Percentiles rank a stretch among this genome's conserved stretches.
These are phyloP conservation scores for Esox niger DNA, from an alignment of 2,113 vertebrate species.

Conservation along the genomic window DNA sequence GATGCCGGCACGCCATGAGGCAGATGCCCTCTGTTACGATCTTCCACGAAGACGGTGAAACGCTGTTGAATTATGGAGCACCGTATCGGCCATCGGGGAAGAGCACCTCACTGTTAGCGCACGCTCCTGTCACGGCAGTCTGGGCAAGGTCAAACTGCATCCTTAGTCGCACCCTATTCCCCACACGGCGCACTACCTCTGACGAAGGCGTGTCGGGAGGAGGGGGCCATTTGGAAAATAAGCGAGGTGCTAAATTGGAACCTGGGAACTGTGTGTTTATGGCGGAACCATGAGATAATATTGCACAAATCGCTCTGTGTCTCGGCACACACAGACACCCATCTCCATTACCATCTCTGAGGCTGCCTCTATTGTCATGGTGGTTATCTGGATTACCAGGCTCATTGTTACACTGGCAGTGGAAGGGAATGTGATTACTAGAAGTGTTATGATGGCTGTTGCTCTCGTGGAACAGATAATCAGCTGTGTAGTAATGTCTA, in stretches of 20 bases:
- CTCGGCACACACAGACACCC: slow-evolving; percentile 62
- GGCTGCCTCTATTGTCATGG: slow-evolving; percentile 15
- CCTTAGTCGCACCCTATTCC: no score
- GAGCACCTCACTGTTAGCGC: no score
- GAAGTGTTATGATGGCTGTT: slow-evolving; percentile 58
- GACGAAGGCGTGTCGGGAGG: no score
- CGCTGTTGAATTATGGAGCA: no score
- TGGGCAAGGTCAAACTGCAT: no score
- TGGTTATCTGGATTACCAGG: slow-evolving; percentile 58
- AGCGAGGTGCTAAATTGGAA: background rate
- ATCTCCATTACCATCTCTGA: slow-evolving; percentile 61
- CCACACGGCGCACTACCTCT: no score
- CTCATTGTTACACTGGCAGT: slow-evolving; percentile 27
- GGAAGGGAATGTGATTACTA: slow-evolving; percentile 46
- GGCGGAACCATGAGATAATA: slow-evolving; percentile 24
- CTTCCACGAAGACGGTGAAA: no score
- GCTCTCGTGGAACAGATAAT: slow-evolving; percentile 67
- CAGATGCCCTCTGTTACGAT: no score
- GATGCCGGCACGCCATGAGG: no score
- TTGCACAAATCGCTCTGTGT: slow-evolving; percentile 19
- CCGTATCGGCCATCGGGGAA: no score
- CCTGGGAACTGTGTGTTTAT: slow-evolving; percentile 17
- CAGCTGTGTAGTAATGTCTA: slow-evolving; percentile 72
- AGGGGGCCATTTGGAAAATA: no score
- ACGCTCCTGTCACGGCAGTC: no score